Base-by-base conservation (phyloP, 2,797 vertebrate genomes). In the Danio aesculapii region DNA sequence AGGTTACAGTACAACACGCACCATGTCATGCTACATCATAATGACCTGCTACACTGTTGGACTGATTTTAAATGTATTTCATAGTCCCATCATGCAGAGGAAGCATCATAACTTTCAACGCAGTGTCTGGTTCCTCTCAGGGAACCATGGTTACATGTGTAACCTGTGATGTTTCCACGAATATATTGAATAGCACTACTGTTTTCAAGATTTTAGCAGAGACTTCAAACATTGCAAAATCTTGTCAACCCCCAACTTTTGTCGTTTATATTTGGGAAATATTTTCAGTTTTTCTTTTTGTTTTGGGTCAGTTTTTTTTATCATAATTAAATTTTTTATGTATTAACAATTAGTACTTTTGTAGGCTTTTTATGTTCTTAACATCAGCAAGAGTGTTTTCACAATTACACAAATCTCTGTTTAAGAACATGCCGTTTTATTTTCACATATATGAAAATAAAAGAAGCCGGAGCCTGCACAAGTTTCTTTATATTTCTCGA, bases 371-470 rank as follows among this genome's bases (percentile, higher is more conserved):
- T 75, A 62, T 74, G 14, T 39, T 62, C 9, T 30, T 30, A 21
- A 43, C 21, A 12, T 16, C 49, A 76, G n/a, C 4, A 21, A 64
- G 4, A 19, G 11, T 41, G 10, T 50, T 30, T 30, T 30, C 30
- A 47, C 50, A 30, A 74, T 49, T 1, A 19, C 11, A 19, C 59
- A n/a, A 3, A 12, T 64, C 0, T 63, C 41, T 47, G 57, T 63
- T 9, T 52, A 63, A 44, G n/a, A 75, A 30, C 6, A 0, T 8
- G 62, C 17, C 12, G 6, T 44, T 76, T 64, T 64, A 63, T 52
- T 44, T 53, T 55, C 3, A 8, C 52, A 46, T n/a, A 14, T 30
- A 55, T 58, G 1, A 73, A 58, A 76, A 76, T 75, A 64, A 66
- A 66, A 64, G n/a, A 39, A 69, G 49, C 43, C 3, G 7, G 17